A percentile compares a stretch with the other conserved stretches of the same genome.
Conservation (phyloP, 2,797 vertebrate species). For the Paramormyrops hopkinsi region DNA sequence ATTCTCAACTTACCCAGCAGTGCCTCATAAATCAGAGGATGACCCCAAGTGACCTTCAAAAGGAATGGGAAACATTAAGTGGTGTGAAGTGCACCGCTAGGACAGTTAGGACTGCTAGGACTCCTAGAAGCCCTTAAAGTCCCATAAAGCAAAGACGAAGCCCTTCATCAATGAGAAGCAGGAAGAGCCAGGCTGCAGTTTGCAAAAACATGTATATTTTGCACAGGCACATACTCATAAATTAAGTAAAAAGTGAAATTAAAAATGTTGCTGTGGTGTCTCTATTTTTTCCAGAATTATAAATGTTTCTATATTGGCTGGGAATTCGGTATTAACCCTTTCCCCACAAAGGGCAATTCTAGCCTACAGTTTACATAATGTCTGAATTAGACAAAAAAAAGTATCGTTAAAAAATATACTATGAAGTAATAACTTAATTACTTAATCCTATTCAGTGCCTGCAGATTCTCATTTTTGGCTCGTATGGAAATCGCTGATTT, state of each 20-base stretch:
- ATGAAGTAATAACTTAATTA: background rate
- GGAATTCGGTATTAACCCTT: background rate
- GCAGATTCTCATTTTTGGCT: background rate
- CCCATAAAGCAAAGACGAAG: background rate
- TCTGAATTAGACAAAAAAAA: background rate
- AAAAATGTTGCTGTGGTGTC: background rate
- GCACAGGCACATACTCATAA: background rate
- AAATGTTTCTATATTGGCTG: background rate
- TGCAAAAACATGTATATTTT: background rate
- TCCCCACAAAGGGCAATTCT: background rate
- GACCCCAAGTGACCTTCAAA: background rate
- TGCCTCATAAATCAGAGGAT: background rate
- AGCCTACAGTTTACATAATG: background rate
- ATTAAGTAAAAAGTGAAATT: background rate
- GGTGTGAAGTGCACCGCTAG: background rate
- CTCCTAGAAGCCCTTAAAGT: background rate
- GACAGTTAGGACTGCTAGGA: background rate
- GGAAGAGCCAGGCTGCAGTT: background rate
- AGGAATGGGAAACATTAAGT: background rate
- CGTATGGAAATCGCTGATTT: background rate
- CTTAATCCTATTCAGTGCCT: background rate
- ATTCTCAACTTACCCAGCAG: background rate
- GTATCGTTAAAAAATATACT: no score
- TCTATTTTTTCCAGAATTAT: background rate
- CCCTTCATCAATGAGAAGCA: background rate